Evolutionary conservation across 2,888 invertebrate genomes (phyloP).

Genomic region (Pasiphila rectangulata): DNA sequence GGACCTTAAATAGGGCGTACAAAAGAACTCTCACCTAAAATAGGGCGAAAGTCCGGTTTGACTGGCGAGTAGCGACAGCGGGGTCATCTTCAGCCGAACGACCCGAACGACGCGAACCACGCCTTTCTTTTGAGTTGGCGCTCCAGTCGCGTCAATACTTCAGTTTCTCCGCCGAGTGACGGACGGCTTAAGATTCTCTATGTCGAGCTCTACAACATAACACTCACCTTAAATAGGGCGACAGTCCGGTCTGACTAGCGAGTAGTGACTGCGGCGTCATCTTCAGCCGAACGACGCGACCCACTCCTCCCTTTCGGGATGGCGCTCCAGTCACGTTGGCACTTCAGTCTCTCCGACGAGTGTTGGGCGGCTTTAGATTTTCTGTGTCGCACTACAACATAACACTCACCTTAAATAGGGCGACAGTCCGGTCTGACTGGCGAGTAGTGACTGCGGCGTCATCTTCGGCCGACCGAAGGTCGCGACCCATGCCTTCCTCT

Average conservation of each 20-base stretch:
- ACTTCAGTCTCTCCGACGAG: constrained; percentile 89
- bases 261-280: constrained; percentile 93
- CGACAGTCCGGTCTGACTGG: constrained; percentile 91
- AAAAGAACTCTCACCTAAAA: constrained; percentile 75
- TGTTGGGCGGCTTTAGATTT: constrained; percentile 84
- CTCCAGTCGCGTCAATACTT: constrained; percentile 86
- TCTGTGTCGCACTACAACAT: constrained; percentile 85
- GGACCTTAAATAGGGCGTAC: too few species aligned
- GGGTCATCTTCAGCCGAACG: constrained; percentile 93
- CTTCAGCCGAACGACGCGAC: constrained; percentile 93
- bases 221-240: constrained; percentile 85
- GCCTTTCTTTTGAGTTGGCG: constrained; percentile 90
- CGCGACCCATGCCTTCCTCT: constrained; percentile 94
- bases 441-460: constrained; percentile 91
- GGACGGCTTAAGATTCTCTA: constrained; percentile 84
- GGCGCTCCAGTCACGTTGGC: constrained; percentile 85
- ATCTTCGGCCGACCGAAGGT: constrained; percentile 93
- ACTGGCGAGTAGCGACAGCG: constrained; percentile 90
- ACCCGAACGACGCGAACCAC: constrained; percentile 95
- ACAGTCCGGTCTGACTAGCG: constrained; percentile 91
- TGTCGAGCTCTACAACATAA: constrained; percentile 82
- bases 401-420: constrained; percentile 84
- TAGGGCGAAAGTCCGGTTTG: constrained; percentile 93
- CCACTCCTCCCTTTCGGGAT: constrained; percentile 92
- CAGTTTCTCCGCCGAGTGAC: constrained; percentile 89